phyloP scores from a whole-genome alignment of 30 jellyfish, hydroid and myxozoan genomes.

The Aurelia sp. region DNA sequence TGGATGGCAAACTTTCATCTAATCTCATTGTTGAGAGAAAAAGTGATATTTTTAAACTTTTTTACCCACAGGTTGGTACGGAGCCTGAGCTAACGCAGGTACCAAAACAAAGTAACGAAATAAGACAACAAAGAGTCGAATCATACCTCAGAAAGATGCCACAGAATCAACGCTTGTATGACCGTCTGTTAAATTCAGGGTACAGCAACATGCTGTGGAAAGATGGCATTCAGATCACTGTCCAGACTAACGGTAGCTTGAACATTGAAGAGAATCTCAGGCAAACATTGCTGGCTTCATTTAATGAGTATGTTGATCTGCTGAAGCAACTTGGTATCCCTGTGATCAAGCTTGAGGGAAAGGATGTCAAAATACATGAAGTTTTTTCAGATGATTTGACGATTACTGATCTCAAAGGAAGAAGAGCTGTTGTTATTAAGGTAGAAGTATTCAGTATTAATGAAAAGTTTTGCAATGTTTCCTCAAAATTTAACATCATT shows the following conservation, averaged over 20 bases:
- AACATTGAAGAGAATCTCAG: constrained; percentile 78
- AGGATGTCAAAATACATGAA: constrained; percentile 45
- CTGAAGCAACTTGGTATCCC: constrained; percentile 67
- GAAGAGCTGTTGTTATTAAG: constrained; percentile 84
- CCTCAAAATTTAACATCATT: too few relatives aligned
- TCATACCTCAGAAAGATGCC: constrained; percentile 28
- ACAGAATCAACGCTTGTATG: constrained; percentile 23
- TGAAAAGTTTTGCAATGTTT: too few relatives aligned
- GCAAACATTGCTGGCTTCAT: constrained; percentile 71
- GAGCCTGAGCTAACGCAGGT: too few relatives aligned
- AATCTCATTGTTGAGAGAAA: too few relatives aligned
- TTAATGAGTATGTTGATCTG: constrained; percentile 60
- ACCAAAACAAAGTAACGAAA: too few relatives aligned
- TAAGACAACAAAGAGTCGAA: constrained; percentile 7
- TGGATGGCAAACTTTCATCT: too few relatives aligned
- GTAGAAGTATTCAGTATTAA: neutral
- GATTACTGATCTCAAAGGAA: constrained; percentile 71
- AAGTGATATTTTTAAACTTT: too few relatives aligned
- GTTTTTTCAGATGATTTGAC: constrained; percentile 80
- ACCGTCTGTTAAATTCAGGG: constrained; percentile 54
- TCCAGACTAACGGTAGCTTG: constrained; percentile 71
- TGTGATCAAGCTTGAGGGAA: constrained; percentile 63
- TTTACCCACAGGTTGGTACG: too few relatives aligned
- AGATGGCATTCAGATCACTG: constrained; percentile 36
- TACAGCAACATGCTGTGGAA: constrained; percentile 50